These are phyloP conservation scores for Agrotis exclamationis DNA, from an alignment of 2,888 invertebrate species.

Conservation along the genomic window DNA sequence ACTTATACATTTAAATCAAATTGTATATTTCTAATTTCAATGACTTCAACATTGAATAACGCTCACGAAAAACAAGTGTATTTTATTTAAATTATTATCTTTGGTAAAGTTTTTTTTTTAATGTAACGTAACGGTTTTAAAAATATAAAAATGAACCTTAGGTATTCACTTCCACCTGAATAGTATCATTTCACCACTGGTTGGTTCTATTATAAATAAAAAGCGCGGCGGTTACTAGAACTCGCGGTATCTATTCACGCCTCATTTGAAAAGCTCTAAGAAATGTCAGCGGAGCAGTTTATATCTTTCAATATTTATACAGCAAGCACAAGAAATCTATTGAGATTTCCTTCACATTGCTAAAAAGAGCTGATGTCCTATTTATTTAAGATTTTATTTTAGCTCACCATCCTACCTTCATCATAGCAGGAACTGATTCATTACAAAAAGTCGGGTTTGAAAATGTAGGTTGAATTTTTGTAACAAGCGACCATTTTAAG, in stretches of 20 bases:
- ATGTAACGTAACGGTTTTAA: too few species aligned
- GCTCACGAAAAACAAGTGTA: too few species aligned
- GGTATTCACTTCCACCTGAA: constrained; percentile 17
- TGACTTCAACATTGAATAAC: too few species aligned
- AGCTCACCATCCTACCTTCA: neutral
- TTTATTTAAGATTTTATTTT: neutral
- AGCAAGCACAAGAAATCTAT: constrained; percentile 4
- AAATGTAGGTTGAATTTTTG: neutral
- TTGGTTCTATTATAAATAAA: constrained; percentile 41
- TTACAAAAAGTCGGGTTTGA: too few species aligned
- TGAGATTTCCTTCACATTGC: neutral
- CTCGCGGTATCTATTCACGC: constrained; percentile 53
- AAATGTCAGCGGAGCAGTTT: constrained; percentile 42
- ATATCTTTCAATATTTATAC: constrained; percentile 34
- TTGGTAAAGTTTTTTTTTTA: too few species aligned
- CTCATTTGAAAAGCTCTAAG: constrained; percentile 61
- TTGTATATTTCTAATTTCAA: too few species aligned
- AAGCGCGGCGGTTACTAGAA: constrained; percentile 31
- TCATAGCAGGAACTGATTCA: neutral
- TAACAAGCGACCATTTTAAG: too few species aligned
- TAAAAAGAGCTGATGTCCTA: neutral
- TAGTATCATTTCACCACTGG: constrained; percentile 27
- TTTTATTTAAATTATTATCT: too few species aligned
- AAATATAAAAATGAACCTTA: neutral
- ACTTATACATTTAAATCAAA: too few species aligned